Conservation (phyloP, 2,888 invertebrate species). For the Trachelus tabidus region DNA sequence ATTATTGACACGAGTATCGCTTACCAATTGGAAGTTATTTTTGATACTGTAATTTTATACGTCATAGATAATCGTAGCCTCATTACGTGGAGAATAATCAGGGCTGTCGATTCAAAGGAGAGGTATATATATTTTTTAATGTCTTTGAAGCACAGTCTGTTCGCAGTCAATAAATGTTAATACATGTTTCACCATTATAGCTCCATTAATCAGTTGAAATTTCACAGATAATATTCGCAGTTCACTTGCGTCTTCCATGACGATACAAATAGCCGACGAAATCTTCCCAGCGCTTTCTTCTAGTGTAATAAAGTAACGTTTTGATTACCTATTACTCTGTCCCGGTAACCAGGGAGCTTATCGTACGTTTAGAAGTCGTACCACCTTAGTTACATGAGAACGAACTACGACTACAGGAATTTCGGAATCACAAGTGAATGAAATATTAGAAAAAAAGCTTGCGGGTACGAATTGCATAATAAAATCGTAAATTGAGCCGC, state of each 20-base stretch:
- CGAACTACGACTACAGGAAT: not conserved
- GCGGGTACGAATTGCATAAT: not conserved
- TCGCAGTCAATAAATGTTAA: not conserved
- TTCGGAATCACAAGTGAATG: no score
- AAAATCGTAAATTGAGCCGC: not conserved
- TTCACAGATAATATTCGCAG: not conserved
- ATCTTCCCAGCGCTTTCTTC: not conserved
- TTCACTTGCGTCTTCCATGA: not conserved
- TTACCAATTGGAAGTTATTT: no score
- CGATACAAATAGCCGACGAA: not conserved
- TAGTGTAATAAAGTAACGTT: not conserved
- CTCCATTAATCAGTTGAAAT: no score
- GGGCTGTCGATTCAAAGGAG: no score
- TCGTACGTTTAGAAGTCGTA: not conserved
- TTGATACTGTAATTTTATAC: no score
- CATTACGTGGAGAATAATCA: no score
- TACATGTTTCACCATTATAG: not conserved
- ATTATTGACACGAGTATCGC: no score
- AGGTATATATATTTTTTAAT: no score
- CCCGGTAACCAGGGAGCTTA: not conserved
- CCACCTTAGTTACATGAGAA: not conserved
- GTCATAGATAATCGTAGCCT: no score
- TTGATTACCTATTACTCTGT: not conserved
- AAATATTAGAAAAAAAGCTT: no score
- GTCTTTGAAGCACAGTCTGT: not conserved